These are phyloP conservation scores for Epizoanthus illoricatus DNA, from an alignment of 92 coral and sea anemone species.

Conservation along the genomic window DNA sequence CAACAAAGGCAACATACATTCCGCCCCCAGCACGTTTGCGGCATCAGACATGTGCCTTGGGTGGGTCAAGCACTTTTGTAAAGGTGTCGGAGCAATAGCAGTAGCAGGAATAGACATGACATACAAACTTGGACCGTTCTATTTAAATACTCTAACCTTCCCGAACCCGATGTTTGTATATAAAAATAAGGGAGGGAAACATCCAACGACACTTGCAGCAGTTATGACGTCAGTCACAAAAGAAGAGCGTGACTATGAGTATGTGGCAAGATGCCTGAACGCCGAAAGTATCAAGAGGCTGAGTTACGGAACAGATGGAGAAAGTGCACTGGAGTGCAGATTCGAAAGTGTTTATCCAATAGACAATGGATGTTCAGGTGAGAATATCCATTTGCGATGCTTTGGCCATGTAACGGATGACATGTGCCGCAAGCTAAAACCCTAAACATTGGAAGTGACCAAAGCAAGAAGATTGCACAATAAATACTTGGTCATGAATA, in stretches of 20 bases:
- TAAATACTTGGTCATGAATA: conserved; percentile 49
- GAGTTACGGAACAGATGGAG: conserved; percentile 61
- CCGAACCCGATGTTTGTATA: conserved; percentile 62
- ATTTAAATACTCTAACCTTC: conserved; percentile 57
- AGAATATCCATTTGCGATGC: conserved; percentile 62
- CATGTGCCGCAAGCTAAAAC: conserved; percentile 36
- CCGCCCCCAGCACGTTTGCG: conserved; percentile 42
- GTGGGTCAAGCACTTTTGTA: conserved; percentile 63
- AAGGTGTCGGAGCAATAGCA: conserved; percentile 43
- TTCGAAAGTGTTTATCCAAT: conserved; percentile 53
- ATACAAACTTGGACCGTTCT: conserved; percentile 56
- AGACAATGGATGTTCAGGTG: conserved; percentile 12
- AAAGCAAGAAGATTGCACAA: conserved; percentile 29
- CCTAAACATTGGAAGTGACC: conserved; percentile 21
- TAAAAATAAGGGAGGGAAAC: conserved; percentile 40
- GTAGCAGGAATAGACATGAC: conserved; percentile 54
- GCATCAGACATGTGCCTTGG: conserved; percentile 50
- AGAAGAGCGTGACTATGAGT: conserved; percentile 60
- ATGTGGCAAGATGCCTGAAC: conserved; percentile 50
- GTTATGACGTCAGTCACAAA: conserved; percentile 70
- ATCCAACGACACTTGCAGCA: conserved; percentile 66
- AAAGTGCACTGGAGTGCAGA: conserved; percentile 41
- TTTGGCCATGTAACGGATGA: conserved; percentile 56
- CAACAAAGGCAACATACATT: conserved; percentile 30
- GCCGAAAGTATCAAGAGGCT: conserved; percentile 40